phyloP scores from a whole-genome alignment of 2,113 vertebrate genomes.

The Sturnus vulgaris region DNA sequence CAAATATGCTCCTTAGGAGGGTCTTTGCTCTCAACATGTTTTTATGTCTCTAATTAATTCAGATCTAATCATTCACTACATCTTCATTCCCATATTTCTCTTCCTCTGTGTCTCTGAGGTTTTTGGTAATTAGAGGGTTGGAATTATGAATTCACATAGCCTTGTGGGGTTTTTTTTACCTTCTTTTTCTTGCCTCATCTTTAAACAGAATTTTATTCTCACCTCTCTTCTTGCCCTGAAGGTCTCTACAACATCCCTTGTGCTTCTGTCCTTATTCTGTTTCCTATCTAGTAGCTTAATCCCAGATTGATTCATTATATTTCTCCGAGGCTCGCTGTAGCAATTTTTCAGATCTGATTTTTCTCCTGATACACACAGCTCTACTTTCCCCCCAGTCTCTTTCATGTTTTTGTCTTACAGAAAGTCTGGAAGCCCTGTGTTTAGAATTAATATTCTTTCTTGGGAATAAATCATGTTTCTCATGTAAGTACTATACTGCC shows the following conservation, averaged over 20 bases:
- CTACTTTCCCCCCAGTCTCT: background rate
- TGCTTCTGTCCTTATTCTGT: conserved; percentile 13
- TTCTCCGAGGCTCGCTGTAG: conserved; percentile 22
- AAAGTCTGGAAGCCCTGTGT: conserved; percentile 33
- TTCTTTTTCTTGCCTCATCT: conserved; percentile 22
- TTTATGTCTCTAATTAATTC: conserved; percentile 51
- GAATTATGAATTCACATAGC: background rate
- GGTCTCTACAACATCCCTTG: background rate
- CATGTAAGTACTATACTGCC: conserved; percentile 27
- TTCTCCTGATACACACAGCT: conserved; percentile 24
- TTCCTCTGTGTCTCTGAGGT: background rate
- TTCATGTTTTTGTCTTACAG: conserved; percentile 45
- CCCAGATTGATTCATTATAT: conserved; percentile 60
- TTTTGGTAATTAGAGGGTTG: conserved; percentile 33
- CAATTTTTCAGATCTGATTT: conserved; percentile 46
- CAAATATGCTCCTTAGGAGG: background rate
- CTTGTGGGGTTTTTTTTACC: background rate
- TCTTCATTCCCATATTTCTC: conserved; percentile 44
- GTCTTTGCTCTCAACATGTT: background rate
- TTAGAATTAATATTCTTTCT: conserved; percentile 56
- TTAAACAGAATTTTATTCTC: conserved; percentile 55
- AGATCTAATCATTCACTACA: conserved; percentile 8
- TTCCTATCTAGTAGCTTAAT: conserved; percentile 34
- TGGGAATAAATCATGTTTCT: conserved; percentile 58
- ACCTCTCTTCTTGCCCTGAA: conserved; percentile 35